Evolutionary conservation across 1,140 invertebrate species (phyloP), one percentile per base, ranked within the genome.

Genomic region (Megalonaias nervosa): DNA sequence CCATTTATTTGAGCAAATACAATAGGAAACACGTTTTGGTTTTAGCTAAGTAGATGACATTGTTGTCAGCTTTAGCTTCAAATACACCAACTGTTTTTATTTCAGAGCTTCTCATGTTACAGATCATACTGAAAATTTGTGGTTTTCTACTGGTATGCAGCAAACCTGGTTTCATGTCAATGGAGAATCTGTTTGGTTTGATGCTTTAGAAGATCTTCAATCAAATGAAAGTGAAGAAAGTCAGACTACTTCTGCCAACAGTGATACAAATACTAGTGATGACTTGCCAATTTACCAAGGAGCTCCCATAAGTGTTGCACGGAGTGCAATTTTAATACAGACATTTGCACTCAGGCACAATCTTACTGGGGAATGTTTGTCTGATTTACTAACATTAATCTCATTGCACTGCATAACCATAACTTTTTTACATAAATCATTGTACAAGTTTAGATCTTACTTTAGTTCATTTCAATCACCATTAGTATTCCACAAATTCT

Each of bases 201-300:
- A 66, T 66, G 16, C 64, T 21, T 21, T 26, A 26, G 64, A 66
- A 66, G 64, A 66, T 66, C 14, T 66, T 19, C 19, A 66, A 15
- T 23, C 1, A 26, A 23, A 17, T 21, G 64, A 66, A 66, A 2
- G n/a, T n/a, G 14, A 66, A n/a, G 2, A 66, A 23, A 19, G 2
- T 19, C 1, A 66, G 1, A 15, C 19, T 23, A 3, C 15, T 26
- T 21, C n/a, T 16, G 64, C 16, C n/a, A 26, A 66, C 64, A n/a
- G 15, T 66, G 64, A 26, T 26, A 26, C 26, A 26, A 26, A 2
- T 26, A 26, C 26, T 26, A 26, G 26, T 26, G 26, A 26, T n/a
- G 64, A 66, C 23, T 19, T 26, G n/a, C 64, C 64, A 66, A 66
- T 66, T 21, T 66, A 66, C 23, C n/a, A 66, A 66, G 64, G 64